phyloP scores from a whole-genome alignment of 2,888 invertebrate species.

The Leptinotarsa rubiginosa region DNA sequence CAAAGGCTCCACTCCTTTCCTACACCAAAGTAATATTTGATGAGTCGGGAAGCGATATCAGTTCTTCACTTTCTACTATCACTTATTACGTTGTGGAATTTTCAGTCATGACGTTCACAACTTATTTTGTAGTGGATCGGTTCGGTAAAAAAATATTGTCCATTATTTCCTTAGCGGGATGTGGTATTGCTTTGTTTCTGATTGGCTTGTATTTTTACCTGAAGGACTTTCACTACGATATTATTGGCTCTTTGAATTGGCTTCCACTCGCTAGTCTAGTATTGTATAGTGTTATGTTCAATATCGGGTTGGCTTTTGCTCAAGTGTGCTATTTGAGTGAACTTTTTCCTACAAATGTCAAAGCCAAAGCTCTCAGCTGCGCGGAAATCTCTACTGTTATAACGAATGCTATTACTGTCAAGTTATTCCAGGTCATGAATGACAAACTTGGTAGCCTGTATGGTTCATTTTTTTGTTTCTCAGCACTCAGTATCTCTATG shows the following conservation, averaged over 20 bases:
- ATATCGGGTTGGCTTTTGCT: conserved; percentile 61
- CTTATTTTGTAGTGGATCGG: conserved; percentile 70
- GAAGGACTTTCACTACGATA: conserved; percentile 56
- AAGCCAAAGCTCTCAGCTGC: conserved; percentile 70
- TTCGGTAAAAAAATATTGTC: conserved; percentile 70
- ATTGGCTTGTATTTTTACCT: conserved; percentile 67
- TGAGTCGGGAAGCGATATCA: conserved; percentile 63
- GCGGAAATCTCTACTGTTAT: conserved; percentile 69
- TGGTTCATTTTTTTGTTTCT: conserved; percentile 76
- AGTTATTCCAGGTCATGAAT: conserved; percentile 68
- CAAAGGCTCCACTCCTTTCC: conserved; percentile 62
- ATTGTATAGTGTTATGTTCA: conserved; percentile 67
- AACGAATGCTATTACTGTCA: conserved; percentile 66
- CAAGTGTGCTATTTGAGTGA: conserved; percentile 62
- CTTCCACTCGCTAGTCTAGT: conserved; percentile 67
- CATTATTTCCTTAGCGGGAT: conserved; percentile 67
- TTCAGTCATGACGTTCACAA: conserved; percentile 69
- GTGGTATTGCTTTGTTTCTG: conserved; percentile 63
- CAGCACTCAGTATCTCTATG: conserved; percentile 71
- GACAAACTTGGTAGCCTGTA: conserved; percentile 71
- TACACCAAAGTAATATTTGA: conserved; percentile 70
- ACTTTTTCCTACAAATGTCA: conserved; percentile 70
- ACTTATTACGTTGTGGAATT: conserved; percentile 69
- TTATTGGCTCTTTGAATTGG: conserved; percentile 20
- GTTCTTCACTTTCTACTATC: conserved; percentile 60